These are phyloP conservation scores for Tribolium castaneum DNA, from an alignment of 1,140 invertebrate species.

Conservation along the genomic window DNA sequence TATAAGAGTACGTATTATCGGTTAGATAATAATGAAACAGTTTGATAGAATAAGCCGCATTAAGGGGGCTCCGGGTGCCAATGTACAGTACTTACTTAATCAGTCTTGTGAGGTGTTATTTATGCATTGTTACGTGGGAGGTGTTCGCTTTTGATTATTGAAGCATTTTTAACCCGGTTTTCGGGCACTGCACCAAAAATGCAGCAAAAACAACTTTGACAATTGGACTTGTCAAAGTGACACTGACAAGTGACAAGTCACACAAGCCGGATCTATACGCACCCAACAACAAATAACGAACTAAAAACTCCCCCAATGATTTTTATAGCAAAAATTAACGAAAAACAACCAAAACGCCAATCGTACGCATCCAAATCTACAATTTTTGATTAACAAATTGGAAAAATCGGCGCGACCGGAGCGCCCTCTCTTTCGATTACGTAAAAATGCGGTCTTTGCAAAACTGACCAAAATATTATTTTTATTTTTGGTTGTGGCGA, in stretches of 20 bases:
- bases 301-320: neutral
- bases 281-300: neutral
- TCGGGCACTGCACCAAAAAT: constrained; percentile 38
- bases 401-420: neutral
- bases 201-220: constrained; percentile 31
- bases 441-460: constrained; percentile 8
- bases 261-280: neutral
- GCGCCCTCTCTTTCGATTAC: constrained; percentile 22
- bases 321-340: neutral
- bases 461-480: constrained; percentile 31
- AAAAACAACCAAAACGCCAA: neutral
- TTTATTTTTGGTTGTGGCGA: neutral
- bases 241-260: neutral
- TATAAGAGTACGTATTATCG: too few species aligned
- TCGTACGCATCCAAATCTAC: too few species aligned
- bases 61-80: neutral
- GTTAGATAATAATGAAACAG: too few species aligned
- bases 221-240: neutral
- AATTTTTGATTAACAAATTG: too few species aligned
- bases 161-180: neutral
- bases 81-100: neutral
- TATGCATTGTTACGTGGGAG: neutral
- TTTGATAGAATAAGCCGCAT: neutral
- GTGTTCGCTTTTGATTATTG: constrained; percentile 2
- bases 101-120: constrained; percentile 10